Evolutionary conservation across 2,797 vertebrate genomes (phyloP), one percentile per base, ranked within the genome.

Genomic region (Girardinus metallicus): DNA sequence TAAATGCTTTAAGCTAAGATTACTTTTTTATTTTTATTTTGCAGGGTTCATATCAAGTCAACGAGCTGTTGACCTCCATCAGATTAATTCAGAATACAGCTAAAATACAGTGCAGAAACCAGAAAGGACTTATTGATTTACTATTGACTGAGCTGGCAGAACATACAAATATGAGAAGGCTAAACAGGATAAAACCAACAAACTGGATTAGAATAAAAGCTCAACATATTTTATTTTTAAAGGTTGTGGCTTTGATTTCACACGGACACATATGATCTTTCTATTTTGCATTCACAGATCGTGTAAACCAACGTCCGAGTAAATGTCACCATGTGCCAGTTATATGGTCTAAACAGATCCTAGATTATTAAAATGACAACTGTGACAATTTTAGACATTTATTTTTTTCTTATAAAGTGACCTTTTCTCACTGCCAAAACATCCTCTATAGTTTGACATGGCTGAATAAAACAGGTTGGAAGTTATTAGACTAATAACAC

Each of bases 391-490:
- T 71, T 72, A 39, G 49, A 55, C 51, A n/a, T 74, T 74, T 41
- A 13, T 39, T 9, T 26, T 74, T 41, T 41, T 34, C 5, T 60
- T 46, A 46, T 75, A 46, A 8, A 55, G 18, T 75, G 78, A 86
- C 81, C 87, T 86, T 90, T 89, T 34, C 76, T 68, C 26, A 5
- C 34, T 15, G 57, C 29, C 26, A 41, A 80, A 83, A 80, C 79
- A 82, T 68, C 39, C 46, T 18, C 13, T 15, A 70, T 47, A 62
- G 66, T 62, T 74, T 73, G 80, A 84, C 71, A 81, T 31, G 5
- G 0, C 46, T 71, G 74, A 77, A 53, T 18, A 49, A 66, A 71
- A 68, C 73, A 47, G 9, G 64, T 72, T 53, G 73, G 74, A 11
- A 29, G 44, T 43, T 71, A 31, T n/a, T 13, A 49, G 75, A 71